Evolutionary conservation across 2,113 vertebrate species (phyloP).

Genomic region (Saccopteryx bilineata): DNA sequence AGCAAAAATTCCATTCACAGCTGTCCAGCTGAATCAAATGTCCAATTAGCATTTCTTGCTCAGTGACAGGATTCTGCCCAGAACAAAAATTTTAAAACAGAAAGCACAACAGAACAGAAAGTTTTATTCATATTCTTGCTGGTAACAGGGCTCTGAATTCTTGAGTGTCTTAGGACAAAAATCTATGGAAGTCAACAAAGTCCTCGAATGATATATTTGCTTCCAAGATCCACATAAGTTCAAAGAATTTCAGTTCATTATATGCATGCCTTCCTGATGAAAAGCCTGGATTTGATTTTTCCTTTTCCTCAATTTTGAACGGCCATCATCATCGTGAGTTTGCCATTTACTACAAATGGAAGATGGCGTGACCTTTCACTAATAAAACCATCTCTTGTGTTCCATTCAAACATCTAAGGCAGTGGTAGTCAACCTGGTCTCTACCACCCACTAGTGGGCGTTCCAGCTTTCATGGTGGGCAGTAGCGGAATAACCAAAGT

Average conservation of each 20-base stretch:
- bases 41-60: constrained; percentile 75
- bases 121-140: constrained; percentile 73
- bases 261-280: constrained; percentile 52
- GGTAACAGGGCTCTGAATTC: constrained; percentile 66
- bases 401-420: not conserved
- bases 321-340: not conserved
- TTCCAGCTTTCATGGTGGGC: no score
- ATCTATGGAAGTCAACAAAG: not conserved
- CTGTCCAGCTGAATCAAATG: constrained; percentile 82
- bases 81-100: constrained; percentile 76
- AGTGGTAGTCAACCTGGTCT: no score
- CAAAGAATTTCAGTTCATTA: constrained; percentile 65
- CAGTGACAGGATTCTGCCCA: constrained; percentile 76
- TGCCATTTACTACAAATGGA: not conserved
- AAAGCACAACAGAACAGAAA: constrained; percentile 68
- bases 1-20: constrained; percentile 78
- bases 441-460: no score
- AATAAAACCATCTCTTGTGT: constrained; percentile 39
- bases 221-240: constrained; percentile 17
- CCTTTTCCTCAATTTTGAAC: constrained; percentile 19
- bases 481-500: no score
- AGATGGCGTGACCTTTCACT: not conserved
- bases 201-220: not conserved
- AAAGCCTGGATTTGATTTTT: constrained; percentile 17
- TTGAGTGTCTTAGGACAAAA: constrained; percentile 28